A percentile compares a stretch with the other conserved stretches of the same genome.
Conservation (phyloP, 2,113 vertebrate genomes). For the Burhinus bistriatus region DNA sequence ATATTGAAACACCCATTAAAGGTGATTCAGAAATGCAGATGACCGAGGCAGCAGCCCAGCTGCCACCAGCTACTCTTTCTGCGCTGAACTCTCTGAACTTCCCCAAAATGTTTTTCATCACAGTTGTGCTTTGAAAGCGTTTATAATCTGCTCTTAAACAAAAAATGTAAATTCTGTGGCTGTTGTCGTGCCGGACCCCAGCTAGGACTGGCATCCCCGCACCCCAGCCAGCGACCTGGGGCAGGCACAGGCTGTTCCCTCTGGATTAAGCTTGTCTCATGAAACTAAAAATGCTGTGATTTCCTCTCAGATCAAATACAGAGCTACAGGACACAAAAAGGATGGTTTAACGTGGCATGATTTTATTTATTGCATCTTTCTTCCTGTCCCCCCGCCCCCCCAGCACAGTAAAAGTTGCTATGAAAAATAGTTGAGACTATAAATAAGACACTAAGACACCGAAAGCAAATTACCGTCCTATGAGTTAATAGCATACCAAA, state of each 20-base stretch:
- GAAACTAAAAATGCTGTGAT: background rate
- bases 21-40: background rate
- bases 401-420: background rate
- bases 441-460: background rate
- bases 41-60: background rate
- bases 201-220: background rate
- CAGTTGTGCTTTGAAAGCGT: background rate
- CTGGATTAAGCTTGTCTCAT: background rate
- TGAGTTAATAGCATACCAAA: background rate
- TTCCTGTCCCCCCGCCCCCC: too few relatives aligned
- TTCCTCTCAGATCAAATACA: background rate
- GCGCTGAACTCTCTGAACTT: background rate
- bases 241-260: background rate
- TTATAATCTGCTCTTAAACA: background rate
- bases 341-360: background rate
- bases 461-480: background rate
- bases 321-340: background rate
- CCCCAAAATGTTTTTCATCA: background rate
- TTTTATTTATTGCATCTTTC: background rate
- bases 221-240: background rate
- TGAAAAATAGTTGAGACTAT: background rate
- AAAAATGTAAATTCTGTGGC: accelerated
- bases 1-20: background rate
- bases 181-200: background rate
- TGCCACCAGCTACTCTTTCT: background rate